phyloP scores from a whole-genome alignment of 2,113 vertebrate genomes.

The Lichenostomus cassidix region DNA sequence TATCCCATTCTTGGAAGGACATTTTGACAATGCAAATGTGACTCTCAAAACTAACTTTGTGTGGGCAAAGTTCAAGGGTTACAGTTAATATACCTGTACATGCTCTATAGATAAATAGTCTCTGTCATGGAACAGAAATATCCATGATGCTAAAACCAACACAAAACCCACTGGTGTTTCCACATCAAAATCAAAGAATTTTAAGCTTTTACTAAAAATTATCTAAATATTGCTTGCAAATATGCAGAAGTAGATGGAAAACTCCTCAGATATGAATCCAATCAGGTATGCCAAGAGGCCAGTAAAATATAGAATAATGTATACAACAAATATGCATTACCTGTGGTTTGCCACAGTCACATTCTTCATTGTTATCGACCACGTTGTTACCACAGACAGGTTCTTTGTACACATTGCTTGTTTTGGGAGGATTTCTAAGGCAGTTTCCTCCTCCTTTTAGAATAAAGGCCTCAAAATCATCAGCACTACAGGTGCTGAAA shows the following conservation, averaged over 20 bases:
- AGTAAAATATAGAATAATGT: neutral
- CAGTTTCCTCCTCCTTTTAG: constrained; percentile 78
- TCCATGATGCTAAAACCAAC: neutral
- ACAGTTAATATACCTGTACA: neutral
- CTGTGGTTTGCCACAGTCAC: constrained; percentile 85
- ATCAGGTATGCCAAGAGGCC: neutral
- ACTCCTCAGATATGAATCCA: neutral
- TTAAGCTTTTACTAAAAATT: neutral
- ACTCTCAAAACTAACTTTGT: neutral
- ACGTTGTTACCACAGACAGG: constrained; percentile 83
- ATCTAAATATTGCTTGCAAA: neutral
- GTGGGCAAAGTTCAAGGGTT: neutral
- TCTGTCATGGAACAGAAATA: neutral
- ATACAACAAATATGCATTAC: constrained; percentile 52
- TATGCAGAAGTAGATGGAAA: neutral
- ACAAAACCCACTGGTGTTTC: neutral
- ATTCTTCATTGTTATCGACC: constrained; percentile 81
- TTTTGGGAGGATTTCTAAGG: constrained; percentile 80
- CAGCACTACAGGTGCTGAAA: constrained; percentile 83
- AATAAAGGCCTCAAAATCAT: constrained; percentile 80
- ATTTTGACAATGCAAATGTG: neutral
- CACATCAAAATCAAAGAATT: neutral
- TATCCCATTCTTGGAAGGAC: neutral
- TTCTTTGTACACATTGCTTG: constrained; percentile 66
- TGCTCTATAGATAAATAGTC: neutral